Evolutionary conservation across 2,888 invertebrate genomes (phyloP), one percentile per base, ranked within the genome.

Genomic region (Platycheirus rosarum): DNA sequence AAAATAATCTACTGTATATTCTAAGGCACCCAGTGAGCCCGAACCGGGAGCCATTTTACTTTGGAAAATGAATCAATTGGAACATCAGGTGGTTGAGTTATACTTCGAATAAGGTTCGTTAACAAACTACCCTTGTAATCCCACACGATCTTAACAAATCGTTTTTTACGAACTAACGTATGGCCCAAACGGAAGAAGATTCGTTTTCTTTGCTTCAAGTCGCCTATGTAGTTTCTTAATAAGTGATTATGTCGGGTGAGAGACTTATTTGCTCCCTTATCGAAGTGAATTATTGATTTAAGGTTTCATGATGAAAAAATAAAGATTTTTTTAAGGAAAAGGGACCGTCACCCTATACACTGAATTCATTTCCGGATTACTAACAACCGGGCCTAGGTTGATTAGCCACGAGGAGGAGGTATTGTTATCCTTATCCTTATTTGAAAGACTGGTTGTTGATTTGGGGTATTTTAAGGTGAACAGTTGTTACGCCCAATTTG

Each of bases 241-340:
- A 84, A 84, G 84, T 70, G 78, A 84, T 84, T 84, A 84, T 78
- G 51, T 70, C 26, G 57, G 18, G 26, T 16, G 53, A 37, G 46
- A 40, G 76, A 76, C 62, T 75, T 73, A 70, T 84, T 78, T 76
- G 70, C 42, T 84, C 51, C 75, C 53, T 76, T 73, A 65, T 68
- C 65, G 57, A 76, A 79, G 66, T 79, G 75, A 79, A 71, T 79
- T 79, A 84, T 84, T 79, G 84, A 76, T 75, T 84, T 68, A 11
- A 68, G 20, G 29, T 32, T 18, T 42, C 35, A 51, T 13, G 11
- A 32, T 14, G 63, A 14, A 23, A 40, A 13, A 18, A 7, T 0
- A 37, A 8, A 5, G 32, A 20, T 13, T 16, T 37, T 42, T 51
- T 16, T 51, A 11, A 14, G 11, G n/a, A 32, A 16, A 73, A 20